Evolutionary conservation across 1,140 invertebrate species (phyloP).

Genomic region (Riptortus pedestris): DNA sequence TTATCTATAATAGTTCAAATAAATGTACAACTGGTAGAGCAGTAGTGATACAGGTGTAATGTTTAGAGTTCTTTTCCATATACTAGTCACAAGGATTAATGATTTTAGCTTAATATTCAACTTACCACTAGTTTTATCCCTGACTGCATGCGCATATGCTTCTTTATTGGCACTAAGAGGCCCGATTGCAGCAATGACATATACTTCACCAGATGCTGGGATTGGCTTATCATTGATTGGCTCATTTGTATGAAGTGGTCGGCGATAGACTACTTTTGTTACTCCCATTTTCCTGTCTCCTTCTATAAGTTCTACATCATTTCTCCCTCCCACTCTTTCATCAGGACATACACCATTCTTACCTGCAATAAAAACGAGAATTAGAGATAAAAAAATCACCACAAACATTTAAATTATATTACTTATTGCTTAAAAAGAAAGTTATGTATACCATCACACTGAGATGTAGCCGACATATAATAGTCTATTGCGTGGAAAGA

Average conservation of each 20-base stretch:
- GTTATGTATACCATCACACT: slow-evolving; percentile 58
- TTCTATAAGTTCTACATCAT: slow-evolving; percentile 62
- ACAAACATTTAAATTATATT: neutral
- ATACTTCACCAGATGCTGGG: slow-evolving; percentile 51
- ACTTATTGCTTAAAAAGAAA: neutral
- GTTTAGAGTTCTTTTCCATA: too few species aligned
- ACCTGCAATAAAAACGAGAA: neutral
- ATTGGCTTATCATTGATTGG: slow-evolving; percentile 56
- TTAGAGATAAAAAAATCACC: neutral
- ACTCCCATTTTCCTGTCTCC: slow-evolving; percentile 67
- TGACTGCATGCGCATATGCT: slow-evolving; percentile 64
- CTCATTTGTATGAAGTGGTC: slow-evolving; percentile 65
- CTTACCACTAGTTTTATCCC: slow-evolving; percentile 52
- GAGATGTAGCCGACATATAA: slow-evolving; percentile 68
- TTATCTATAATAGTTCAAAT: too few species aligned
- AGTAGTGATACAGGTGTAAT: too few species aligned
- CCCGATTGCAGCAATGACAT: slow-evolving; percentile 80
- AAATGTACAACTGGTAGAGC: too few species aligned
- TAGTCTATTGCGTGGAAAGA: slow-evolving; percentile 73
- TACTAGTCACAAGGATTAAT: too few species aligned
- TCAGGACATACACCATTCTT: slow-evolving; percentile 77
- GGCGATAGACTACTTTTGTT: slow-evolving; percentile 66
- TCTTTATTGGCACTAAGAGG: slow-evolving; percentile 65
- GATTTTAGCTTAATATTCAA: too few species aligned
- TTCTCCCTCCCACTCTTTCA: slow-evolving; percentile 62